A percentile compares a stretch with the other conserved stretches of the same genome.
phyloP scores from a whole-genome alignment of 1,140 invertebrate genomes.

The Drosophila tsacasi region DNA sequence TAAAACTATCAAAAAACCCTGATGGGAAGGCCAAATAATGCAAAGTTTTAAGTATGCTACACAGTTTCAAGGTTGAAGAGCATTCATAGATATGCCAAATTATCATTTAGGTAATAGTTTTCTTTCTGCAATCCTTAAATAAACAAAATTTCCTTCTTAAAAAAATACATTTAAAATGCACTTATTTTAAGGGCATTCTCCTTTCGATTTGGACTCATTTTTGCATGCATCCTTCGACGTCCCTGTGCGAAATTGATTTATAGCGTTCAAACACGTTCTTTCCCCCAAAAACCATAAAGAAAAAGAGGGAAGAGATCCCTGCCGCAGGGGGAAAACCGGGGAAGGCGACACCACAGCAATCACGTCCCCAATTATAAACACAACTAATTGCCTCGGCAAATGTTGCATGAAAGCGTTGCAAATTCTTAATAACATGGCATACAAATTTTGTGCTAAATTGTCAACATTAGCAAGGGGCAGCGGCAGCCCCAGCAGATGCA shows the following conservation, averaged over 20 bases:
- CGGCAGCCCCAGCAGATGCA: not conserved
- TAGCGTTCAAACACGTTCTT: constrained; percentile 73
- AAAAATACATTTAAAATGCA: not conserved
- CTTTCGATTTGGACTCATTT: constrained; percentile 26
- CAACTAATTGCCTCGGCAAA: constrained; percentile 72
- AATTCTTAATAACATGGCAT: constrained; percentile 72
- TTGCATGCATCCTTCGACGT: constrained; percentile 62
- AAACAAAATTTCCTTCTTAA: not conserved
- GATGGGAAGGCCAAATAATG: not conserved
- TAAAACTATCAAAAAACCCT: not conserved
- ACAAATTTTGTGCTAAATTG: constrained; percentile 82
- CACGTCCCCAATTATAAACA: constrained; percentile 77
- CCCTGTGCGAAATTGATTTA: constrained; percentile 76
- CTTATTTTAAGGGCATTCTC: constrained; percentile 27
- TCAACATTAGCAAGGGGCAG: constrained; percentile 65
- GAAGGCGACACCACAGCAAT: constrained; percentile 27
- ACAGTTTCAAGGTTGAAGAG: not conserved
- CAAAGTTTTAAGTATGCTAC: not conserved
- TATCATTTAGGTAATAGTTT: too few relatives aligned
- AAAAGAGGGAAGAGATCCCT: not conserved
- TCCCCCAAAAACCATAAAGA: constrained; percentile 22
- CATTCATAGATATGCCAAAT: not conserved
- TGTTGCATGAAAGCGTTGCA: constrained; percentile 74
- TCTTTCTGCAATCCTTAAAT: too few relatives aligned
- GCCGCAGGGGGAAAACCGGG: constrained; percentile 13